Evolutionary conservation across 2,797 vertebrate species (phyloP).

Genomic region (Perodicticus potto): DNA sequence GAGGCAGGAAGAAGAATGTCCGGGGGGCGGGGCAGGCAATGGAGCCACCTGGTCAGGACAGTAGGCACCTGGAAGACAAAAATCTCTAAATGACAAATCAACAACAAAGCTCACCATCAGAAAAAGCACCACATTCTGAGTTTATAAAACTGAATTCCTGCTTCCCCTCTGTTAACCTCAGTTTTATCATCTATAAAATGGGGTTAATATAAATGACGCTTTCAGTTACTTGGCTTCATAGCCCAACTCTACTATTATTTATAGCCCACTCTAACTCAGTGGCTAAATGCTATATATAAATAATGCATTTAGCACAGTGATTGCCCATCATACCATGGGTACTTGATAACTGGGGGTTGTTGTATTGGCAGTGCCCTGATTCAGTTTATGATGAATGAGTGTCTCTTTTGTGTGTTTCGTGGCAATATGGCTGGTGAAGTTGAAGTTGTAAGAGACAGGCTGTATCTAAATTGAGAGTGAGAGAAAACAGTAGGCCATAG

Average conservation of each 20-base stretch:
- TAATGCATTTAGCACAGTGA: neutral
- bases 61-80: neutral
- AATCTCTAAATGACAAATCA: neutral
- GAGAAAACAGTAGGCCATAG: constrained; percentile 50
- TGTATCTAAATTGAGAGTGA: constrained; percentile 51
- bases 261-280: neutral
- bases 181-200: neutral
- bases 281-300: neutral
- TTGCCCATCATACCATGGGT: neutral
- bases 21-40: neutral
- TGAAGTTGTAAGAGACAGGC: constrained; percentile 20
- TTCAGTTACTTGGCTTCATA: no score
- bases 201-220: neutral
- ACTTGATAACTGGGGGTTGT: neutral
- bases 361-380: neutral
- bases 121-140: neutral
- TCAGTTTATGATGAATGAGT: neutral
- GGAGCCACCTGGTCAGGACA: neutral
- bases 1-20: neutral
- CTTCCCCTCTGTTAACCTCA: constrained; percentile 9
- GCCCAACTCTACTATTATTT: no score
- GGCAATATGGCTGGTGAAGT: neutral
- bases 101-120: neutral
- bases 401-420: neutral
- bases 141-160: neutral